Conservation (phyloP, 2,888 invertebrate genomes). For the Athrips mouffetella region DNA sequence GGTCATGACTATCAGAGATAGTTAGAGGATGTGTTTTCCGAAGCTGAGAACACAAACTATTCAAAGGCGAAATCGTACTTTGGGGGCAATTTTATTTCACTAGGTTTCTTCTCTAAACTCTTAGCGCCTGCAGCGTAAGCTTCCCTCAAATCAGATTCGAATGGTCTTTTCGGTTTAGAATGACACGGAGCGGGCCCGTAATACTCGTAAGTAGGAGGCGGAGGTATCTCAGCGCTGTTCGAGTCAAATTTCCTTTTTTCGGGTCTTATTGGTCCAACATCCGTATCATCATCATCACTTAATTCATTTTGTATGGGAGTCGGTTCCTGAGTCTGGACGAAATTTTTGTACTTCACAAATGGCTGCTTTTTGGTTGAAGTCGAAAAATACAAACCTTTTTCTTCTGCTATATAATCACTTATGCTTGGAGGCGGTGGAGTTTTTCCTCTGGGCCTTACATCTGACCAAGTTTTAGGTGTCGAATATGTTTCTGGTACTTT, state of each 20-base stretch:
- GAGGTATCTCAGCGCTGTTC: conserved; percentile 74
- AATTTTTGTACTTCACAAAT: conserved; percentile 55
- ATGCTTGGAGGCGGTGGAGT: conserved; percentile 50
- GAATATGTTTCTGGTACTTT: conserved; percentile 30
- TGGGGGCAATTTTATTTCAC: conserved; percentile 48
- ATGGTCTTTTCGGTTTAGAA: conserved; percentile 50
- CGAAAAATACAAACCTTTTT: conserved; percentile 62
- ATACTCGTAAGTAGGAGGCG: conserved; percentile 82
- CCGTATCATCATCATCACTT: conserved; percentile 36
- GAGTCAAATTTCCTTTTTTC: conserved; percentile 34
- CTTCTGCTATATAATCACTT: conserved; percentile 30
- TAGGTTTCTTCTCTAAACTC: conserved; percentile 57
- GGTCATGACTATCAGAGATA: conserved; percentile 27
- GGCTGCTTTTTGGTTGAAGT: conserved; percentile 42
- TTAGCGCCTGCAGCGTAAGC: conserved; percentile 66
- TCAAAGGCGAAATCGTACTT: conserved; percentile 69
- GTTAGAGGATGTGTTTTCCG: too few relatives aligned
- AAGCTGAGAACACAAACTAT: too few relatives aligned
- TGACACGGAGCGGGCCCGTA: conserved; percentile 72
- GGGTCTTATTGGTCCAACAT: conserved; percentile 22
- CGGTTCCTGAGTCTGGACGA: conserved; percentile 49
- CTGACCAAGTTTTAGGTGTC: conserved; percentile 53
- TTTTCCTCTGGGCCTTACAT: conserved; percentile 47
- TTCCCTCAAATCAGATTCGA: conserved; percentile 60
- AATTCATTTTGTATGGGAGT: conserved; percentile 58